Evolutionary conservation across 2,888 invertebrate genomes (phyloP).

Genomic region (Craniophora ligustri): DNA sequence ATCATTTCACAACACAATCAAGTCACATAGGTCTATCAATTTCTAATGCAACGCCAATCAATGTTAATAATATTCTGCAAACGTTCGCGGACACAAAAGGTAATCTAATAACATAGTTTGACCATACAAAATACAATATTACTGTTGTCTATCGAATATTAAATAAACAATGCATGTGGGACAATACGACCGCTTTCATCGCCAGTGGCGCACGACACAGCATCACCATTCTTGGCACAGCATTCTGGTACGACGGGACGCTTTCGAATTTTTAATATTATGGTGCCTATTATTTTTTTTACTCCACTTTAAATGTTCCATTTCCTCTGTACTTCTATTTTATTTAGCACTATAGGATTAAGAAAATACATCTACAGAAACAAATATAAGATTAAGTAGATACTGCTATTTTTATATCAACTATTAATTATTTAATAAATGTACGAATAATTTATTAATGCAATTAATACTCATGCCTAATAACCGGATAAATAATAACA

Average conservation of each 20-base stretch:
- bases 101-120: slow-evolving; percentile 61
- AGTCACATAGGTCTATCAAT: slow-evolving; percentile 26
- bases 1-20: slow-evolving; percentile 22
- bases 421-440: no score
- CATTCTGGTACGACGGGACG: slow-evolving; percentile 52
- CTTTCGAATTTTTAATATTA: slow-evolving; percentile 54
- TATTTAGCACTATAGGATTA: no score
- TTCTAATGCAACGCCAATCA: slow-evolving; percentile 56
- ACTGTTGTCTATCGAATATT: slow-evolving; percentile 57
- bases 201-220: slow-evolving; percentile 55
- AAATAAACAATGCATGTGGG: slow-evolving; percentile 66
- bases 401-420: no score
- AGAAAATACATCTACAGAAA: no score
- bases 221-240: slow-evolving; percentile 60
- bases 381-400: no score
- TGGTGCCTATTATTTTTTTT: slow-evolving; percentile 21
- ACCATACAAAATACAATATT: slow-evolving; percentile 57
- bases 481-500: background rate
- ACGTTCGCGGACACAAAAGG: slow-evolving; percentile 54
- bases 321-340: background rate
- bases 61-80: slow-evolving; percentile 54
- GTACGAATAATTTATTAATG: background rate
- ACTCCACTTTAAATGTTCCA: slow-evolving; percentile 5
- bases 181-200: slow-evolving; percentile 66
- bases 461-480: background rate